A percentile compares a stretch with the other conserved stretches of the same genome.
These are phyloP conservation scores for Eueremaeus valkanovi DNA, from an alignment of 2,888 invertebrate genomes.

Conservation along the genomic window DNA sequence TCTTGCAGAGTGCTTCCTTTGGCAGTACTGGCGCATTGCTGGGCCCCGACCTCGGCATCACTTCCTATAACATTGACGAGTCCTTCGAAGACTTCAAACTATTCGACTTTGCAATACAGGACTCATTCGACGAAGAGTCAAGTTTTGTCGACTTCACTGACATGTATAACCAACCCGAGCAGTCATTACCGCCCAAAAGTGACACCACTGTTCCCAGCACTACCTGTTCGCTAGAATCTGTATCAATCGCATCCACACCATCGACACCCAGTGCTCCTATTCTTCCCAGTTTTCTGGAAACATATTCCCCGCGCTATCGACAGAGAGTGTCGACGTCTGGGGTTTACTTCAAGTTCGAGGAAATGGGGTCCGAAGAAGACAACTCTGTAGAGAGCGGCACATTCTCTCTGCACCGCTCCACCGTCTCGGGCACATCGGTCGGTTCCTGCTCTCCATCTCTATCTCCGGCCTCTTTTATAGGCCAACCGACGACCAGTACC, in stretches of 20 bases:
- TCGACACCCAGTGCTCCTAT: conserved; percentile 39
- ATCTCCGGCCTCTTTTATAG: conserved; percentile 34
- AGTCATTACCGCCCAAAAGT: conserved; percentile 35
- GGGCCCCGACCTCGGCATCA: conserved; percentile 8
- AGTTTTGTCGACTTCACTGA: conserved; percentile 4
- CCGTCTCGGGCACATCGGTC: conserved; percentile 11
- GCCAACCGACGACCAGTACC: background rate
- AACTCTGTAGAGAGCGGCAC: conserved; percentile 23
- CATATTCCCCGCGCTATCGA: conserved; percentile 55
- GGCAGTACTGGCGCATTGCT: conserved; percentile 31
- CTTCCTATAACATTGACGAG: conserved; percentile 27
- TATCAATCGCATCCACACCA: conserved; percentile 35
- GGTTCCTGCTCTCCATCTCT: conserved; percentile 31
- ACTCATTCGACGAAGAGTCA: conserved; percentile 34
- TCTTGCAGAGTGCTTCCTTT: conserved; percentile 32
- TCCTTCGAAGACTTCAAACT: conserved; percentile 34
- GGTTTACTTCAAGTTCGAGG: conserved; percentile 48
- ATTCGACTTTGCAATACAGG: conserved; percentile 38
- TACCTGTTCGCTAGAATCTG: conserved; percentile 6
- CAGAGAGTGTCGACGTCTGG: conserved; percentile 45
- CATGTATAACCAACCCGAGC: conserved; percentile 29
- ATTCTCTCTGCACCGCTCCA: conserved; percentile 7
- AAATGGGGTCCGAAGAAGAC: conserved; percentile 44
- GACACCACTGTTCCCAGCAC: background rate
- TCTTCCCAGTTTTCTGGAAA: conserved; percentile 48